A percentile compares a stretch with the other conserved stretches of the same genome.
These are phyloP conservation scores for Nomada lathburiana DNA, from an alignment of 2,888 invertebrate genomes.

Conservation along the genomic window DNA sequence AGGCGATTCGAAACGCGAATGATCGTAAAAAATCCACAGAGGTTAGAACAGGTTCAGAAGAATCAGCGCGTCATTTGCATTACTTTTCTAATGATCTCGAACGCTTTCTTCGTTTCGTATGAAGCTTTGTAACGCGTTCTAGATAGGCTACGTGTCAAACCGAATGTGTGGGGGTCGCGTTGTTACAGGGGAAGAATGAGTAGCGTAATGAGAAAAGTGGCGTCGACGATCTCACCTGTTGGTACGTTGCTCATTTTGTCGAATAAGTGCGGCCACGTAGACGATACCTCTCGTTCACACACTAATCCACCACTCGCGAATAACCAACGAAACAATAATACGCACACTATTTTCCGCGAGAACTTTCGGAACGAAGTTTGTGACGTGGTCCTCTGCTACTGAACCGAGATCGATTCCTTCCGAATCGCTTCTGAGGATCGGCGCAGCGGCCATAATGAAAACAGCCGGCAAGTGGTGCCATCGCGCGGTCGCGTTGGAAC, in stretches of 20 bases:
- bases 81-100: background rate
- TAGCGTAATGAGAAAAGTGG: conserved; percentile 32
- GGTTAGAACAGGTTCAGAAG: conserved; percentile 34
- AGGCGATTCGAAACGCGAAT: background rate
- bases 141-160: background rate
- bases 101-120: background rate
- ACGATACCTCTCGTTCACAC: conserved; percentile 26
- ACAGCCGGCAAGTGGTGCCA: conserved; percentile 7
- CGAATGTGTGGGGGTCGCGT: conserved; percentile 21
- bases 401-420: conserved; percentile 74
- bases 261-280: conserved; percentile 19
- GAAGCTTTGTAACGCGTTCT: background rate
- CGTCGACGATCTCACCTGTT: conserved; percentile 78
- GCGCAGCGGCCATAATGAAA: conserved; percentile 69
- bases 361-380: conserved; percentile 54
- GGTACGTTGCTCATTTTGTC: conserved; percentile 79
- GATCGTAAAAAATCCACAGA: conserved; percentile 25
- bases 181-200: conserved; percentile 21
- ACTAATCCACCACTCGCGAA: conserved; percentile 33
- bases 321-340: conserved; percentile 33
- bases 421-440: conserved; percentile 63
- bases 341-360: conserved; percentile 52
- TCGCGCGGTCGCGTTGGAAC: background rate
- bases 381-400: conserved; percentile 69
- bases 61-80: background rate